Conservation (phyloP, 2,797 vertebrate species). For the Xenopus petersii region DNA sequence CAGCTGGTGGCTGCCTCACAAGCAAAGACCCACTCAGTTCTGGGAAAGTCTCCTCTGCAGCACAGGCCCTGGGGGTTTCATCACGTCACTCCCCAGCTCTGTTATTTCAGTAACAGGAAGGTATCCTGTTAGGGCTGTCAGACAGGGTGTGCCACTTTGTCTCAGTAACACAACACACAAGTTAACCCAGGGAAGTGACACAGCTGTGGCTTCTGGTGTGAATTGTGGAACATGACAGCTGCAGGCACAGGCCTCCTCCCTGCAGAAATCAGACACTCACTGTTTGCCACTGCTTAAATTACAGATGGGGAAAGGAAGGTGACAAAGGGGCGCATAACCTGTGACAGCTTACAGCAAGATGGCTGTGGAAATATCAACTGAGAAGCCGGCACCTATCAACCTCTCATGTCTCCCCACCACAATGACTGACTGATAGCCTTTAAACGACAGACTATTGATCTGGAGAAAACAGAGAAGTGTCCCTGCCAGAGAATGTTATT, state of each 20-base stretch:
- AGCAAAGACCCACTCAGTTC: conserved; percentile 57
- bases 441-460: no score
- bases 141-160: conserved; percentile 58
- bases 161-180: conserved; percentile 55
- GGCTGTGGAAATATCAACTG: conserved; percentile 4
- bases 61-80: conserved; percentile 53
- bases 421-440: no score
- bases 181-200: conserved; percentile 56
- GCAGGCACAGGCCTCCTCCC: conserved; percentile 37
- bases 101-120: conserved; percentile 56
- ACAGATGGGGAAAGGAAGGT: conserved; percentile 23
- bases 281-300: conserved; percentile 45
- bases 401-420: background rate
- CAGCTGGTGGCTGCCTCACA: conserved; percentile 57
- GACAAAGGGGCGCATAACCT: conserved; percentile 5
- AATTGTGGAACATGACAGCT: conserved; percentile 41
- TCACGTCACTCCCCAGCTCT: conserved; percentile 51
- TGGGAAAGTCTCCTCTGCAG: conserved; percentile 31
- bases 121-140: conserved; percentile 61
- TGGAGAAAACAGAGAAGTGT: no score
- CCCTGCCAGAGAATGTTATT: no score
- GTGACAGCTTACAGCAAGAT: background rate
- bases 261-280: conserved; percentile 54
- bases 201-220: conserved; percentile 53
- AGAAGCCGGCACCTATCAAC: background rate